These are phyloP conservation scores for Artemia sp. DNA, from an alignment of 2,888 invertebrate genomes.

Conservation along the genomic window DNA sequence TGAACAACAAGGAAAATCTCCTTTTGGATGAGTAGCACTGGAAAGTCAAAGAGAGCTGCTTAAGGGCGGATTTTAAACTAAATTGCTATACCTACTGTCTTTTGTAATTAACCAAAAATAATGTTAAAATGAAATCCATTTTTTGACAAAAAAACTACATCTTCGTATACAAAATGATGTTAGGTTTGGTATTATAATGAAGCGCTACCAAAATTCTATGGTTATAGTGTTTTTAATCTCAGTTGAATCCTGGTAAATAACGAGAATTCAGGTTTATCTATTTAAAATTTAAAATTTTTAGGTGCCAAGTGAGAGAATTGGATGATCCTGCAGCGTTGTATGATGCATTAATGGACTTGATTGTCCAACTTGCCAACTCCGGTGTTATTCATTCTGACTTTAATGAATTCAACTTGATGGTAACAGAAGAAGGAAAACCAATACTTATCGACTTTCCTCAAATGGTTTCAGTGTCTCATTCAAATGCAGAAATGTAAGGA, in stretches of 20 bases:
- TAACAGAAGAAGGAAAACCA: conserved; percentile 56
- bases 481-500: conserved; percentile 66
- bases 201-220: too few species aligned
- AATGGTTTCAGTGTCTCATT: conserved; percentile 88
- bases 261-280: conserved; percentile 24
- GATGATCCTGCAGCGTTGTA: conserved; percentile 59
- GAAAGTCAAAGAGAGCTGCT: too few species aligned
- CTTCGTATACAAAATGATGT: too few species aligned
- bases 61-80: too few species aligned
- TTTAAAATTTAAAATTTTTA: conserved; percentile 30
- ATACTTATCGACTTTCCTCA: conserved; percentile 95
- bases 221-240: too few species aligned
- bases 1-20: too few species aligned
- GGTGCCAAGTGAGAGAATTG: conserved; percentile 45
- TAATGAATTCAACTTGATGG: conserved; percentile 96
- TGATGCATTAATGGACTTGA: conserved; percentile 81
- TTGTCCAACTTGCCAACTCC: conserved; percentile 72
- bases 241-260: background rate
- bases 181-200: too few species aligned
- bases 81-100: too few species aligned
- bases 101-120: too few species aligned
- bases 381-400: conserved; percentile 98
- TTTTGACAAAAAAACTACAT: too few species aligned
- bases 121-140: too few species aligned
- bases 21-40: too few species aligned